A percentile compares a stretch with the other conserved stretches of the same genome.
These are phyloP conservation scores for Hemicentrotus pulcherrimus DNA, from an alignment of 35 echinoderm and acorn worm genomes.

Conservation along the genomic window DNA sequence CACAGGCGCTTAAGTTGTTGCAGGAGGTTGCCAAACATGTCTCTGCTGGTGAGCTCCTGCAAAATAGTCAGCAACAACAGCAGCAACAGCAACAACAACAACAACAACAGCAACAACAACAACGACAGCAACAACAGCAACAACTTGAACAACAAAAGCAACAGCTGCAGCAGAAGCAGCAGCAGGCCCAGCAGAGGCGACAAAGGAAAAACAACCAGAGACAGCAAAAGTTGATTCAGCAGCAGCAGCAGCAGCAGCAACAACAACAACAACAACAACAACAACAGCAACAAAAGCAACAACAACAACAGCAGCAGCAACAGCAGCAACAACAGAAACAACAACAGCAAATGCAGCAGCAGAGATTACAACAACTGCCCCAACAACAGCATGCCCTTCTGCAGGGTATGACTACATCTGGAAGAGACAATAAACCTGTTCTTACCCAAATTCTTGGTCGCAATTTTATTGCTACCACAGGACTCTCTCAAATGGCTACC, in stretches of 20 bases:
- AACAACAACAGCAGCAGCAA: not conserved
- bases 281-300: conserved; percentile 44
- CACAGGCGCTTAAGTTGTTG: conserved; percentile 65
- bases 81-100: conserved; percentile 46
- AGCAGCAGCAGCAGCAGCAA: conserved; percentile 40
- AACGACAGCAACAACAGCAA: conserved; percentile 31
- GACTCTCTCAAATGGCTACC: not conserved
- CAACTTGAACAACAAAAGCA: conserved; percentile 28
- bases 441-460: not conserved
- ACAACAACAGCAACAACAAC: not conserved
- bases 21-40: conserved; percentile 74
- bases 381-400: conserved; percentile 10
- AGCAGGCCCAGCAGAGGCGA: not conserved
- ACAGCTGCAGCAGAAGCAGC: conserved; percentile 14
- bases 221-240: conserved; percentile 26
- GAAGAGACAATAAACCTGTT: not conserved
- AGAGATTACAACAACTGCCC: conserved; percentile 17
- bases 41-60: conserved; percentile 59
- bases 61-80: conserved; percentile 41
- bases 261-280: conserved; percentile 51
- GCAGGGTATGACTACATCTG: not conserved
- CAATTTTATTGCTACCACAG: conserved; percentile 9
- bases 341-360: conserved; percentile 23
- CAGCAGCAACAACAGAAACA: conserved; percentile 44
- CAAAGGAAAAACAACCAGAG: not conserved